Base-by-base conservation (phyloP, 35 echinoderm and acorn worm genomes). In the Chiridota heheva region DNA sequence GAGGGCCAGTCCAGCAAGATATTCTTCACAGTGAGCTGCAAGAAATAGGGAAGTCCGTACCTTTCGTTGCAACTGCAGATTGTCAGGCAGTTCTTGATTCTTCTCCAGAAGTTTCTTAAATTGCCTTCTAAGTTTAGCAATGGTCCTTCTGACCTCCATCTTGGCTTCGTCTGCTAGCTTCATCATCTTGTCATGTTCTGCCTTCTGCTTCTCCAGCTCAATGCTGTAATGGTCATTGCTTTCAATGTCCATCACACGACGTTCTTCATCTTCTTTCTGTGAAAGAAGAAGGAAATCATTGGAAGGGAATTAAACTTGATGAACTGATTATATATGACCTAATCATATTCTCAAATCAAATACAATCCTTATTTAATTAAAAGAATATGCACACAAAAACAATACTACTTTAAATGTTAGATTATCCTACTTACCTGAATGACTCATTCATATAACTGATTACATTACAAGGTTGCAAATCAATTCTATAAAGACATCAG, bases 171-270 rank as follows among this genome's bases (percentile, higher is more conserved):
- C 95, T 0, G 89, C 95, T 7, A 84, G 63, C 43, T 84, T 88
- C 95, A 91, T 98, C 89, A 88, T 98, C 67, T 84, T 98, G 69
- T 98, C 95, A 20, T 98, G 70, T 33, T 98, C 95, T 20, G 95
- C 89, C 67, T 98, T 91, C 89, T 98, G 95, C 40, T 92, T 98
- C 86, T 98, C 95, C 30, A 88, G 58, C 72, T 98, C 95, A 46
- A 98, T 98, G 85, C 95, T 97, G 89, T 98, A 98, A 71, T 91
- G 89, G 18, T 91, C 95, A 42, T 88, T 88, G 46, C 62, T 88
- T 28, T 98, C 95, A 60, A 98, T 98, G 60, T 98, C 95, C 4
- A 73, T 35, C 5, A 86, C 89, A 38, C 60, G 63, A 25, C 85
- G 73, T 29, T 88, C 58, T 25, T 92, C 84, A 30, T 98, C 95